Evolutionary conservation across 2,888 invertebrate species (phyloP).

Genomic region (Patella caerulea): DNA sequence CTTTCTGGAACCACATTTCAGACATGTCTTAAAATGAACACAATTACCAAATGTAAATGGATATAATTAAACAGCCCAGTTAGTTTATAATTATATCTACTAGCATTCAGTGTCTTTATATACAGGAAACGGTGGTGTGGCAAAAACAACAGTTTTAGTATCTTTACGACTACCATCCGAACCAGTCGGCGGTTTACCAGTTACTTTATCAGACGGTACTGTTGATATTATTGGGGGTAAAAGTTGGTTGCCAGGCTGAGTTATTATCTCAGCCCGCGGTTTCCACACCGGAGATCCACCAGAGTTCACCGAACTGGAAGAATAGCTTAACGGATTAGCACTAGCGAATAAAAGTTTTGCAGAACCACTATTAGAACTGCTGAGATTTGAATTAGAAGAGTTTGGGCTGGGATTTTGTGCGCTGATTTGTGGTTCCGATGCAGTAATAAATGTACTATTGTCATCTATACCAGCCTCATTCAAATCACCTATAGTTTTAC

Average conservation of each 20-base stretch:
- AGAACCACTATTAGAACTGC: slow-evolving; percentile 60
- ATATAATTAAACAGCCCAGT: too few relatives aligned
- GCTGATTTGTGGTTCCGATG: slow-evolving; percentile 45
- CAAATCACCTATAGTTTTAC: slow-evolving; percentile 90
- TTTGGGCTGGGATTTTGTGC: slow-evolving; percentile 44
- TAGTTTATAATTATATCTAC: not conserved
- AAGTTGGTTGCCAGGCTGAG: slow-evolving; percentile 24
- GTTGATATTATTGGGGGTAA: slow-evolving; percentile 18
- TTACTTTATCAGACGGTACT: not conserved
- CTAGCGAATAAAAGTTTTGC: slow-evolving; percentile 92
- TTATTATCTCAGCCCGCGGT: slow-evolving; percentile 46
- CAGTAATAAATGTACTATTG: slow-evolving; percentile 40
- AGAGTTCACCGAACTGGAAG: slow-evolving; percentile 75
- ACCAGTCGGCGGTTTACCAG: slow-evolving; percentile 21
- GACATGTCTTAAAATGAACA: too few relatives aligned
- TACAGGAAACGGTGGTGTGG: slow-evolving; percentile 31
- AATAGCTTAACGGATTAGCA: slow-evolving; percentile 92
- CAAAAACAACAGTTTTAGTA: slow-evolving; percentile 48
- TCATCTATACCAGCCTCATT: slow-evolving; percentile 75
- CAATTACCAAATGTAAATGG: too few relatives aligned
- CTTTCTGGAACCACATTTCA: too few relatives aligned
- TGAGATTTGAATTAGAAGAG: slow-evolving; percentile 61
- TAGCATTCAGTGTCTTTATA: slow-evolving; percentile 53
- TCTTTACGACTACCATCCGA: slow-evolving; percentile 38
- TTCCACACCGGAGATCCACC: slow-evolving; percentile 97